Base-by-base conservation (phyloP, 2,797 vertebrate genomes). In the Lagothrix lagotricha region DNA sequence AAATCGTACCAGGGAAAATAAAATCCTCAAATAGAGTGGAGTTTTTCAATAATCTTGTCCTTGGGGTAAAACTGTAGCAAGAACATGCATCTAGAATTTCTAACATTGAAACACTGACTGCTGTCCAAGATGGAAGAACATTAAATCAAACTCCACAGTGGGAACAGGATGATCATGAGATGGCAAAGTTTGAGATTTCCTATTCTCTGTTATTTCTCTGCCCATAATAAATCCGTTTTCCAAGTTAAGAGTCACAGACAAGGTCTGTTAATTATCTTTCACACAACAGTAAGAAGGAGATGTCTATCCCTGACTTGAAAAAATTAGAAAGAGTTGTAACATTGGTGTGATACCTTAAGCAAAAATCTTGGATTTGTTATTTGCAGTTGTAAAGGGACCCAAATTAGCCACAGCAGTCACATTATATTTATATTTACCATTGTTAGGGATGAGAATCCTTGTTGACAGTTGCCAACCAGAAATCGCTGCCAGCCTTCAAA, bases 211-310 rank as follows among this genome's bases (percentile, higher is more conserved):
- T 90, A 52, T 88, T 79, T 89, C 75, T 93, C 48, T 87, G 8
- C 79, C n/a, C n/a, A 70, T 88, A 90, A 92, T 39, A 92, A 88
- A 84, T 64, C 39, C 72, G 24, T 84, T 96, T 82, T 15, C 39
- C n/a, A 95, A 77, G 57, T 4, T n/a, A 61, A n/a, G 28, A 50
- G 24, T 80, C 48, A 94, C 30, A 91, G 36, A 81, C 3, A 85
- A 94, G 57, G 52, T 36, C 64, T 84, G n/a, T 79, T 82, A 90
- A 88, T 89, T 97, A 89, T 72, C 12, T 81, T 94, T 81, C 20
- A 83, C 4, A 70, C 8, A 73, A 22, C 4, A 17, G 13, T 14
- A 77, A 90, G 77, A 88, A 36, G 95, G 22, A 82, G 1, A 61
- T 46, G 4, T 7, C 67, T 89, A 84, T 67, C 88, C 3, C 19